Evolutionary conservation across 2,113 vertebrate genomes (phyloP).

Genomic region (Bos indicus): DNA sequence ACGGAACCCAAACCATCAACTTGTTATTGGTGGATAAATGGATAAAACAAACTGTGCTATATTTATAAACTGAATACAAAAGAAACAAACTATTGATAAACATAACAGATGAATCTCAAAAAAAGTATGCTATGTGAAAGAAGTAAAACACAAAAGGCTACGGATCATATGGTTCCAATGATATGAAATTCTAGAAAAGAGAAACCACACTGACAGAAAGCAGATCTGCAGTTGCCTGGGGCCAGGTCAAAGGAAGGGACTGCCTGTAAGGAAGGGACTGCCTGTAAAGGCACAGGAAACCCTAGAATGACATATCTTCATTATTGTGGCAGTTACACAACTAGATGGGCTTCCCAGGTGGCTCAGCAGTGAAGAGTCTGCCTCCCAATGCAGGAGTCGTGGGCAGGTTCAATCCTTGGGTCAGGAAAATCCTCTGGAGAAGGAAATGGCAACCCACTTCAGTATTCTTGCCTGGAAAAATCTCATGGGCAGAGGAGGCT

Average conservation of each 20-base stretch:
- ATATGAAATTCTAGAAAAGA: background rate
- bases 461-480: background rate
- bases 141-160: conserved; percentile 2
- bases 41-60: background rate
- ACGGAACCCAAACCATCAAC: background rate
- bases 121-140: background rate
- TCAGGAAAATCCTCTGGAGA: background rate
- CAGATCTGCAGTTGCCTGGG: background rate
- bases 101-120: background rate
- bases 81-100: background rate
- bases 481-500: background rate
- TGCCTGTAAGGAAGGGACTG: background rate
- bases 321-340: background rate
- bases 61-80: background rate
- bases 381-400: background rate
- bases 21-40: background rate
- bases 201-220: background rate
- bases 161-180: background rate
- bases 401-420: background rate
- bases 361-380: background rate
- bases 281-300: background rate
- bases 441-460: background rate
- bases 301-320: background rate
- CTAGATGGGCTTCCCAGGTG: background rate
- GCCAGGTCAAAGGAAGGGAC: background rate